Evolutionary conservation across 30 jellyfish, hydroid and myxozoan species (phyloP).

Genomic region (Hydractinia symbiolongicarpus): DNA sequence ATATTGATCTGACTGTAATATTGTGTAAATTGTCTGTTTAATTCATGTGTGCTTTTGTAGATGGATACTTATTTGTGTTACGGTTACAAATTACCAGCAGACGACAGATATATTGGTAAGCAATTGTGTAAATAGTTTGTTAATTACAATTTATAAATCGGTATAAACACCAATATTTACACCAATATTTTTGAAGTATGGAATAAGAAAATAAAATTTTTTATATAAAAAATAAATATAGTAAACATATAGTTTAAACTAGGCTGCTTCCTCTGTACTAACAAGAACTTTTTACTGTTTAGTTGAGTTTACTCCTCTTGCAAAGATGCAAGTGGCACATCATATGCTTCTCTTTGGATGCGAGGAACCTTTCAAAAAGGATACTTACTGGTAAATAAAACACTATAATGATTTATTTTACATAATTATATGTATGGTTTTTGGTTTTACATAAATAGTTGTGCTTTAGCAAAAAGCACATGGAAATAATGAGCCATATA

Average conservation of each 20-base stretch:
- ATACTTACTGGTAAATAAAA: constrained; percentile 53
- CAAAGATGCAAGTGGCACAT: constrained; percentile 95
- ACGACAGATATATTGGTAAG: constrained; percentile 51
- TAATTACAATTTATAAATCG: not conserved
- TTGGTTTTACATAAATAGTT: too few species aligned
- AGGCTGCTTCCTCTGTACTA: not conserved
- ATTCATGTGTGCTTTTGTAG: constrained; percentile 16
- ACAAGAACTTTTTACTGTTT: not conserved
- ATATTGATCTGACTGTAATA: too few species aligned
- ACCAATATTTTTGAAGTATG: too few species aligned
- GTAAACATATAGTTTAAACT: too few species aligned
- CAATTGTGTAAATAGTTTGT: not conserved
- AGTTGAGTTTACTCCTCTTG: constrained; percentile 77
- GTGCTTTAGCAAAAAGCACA: too few species aligned
- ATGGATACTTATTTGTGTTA: constrained; percentile 70
- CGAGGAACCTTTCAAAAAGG: constrained; percentile 52
- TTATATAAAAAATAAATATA: too few species aligned
- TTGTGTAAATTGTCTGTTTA: too few species aligned
- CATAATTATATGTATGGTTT: too few species aligned
- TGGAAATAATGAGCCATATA: too few species aligned
- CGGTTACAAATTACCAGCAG: constrained; percentile 47
- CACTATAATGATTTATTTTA: too few species aligned
- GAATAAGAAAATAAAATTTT: not conserved
- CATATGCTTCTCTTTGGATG: constrained; percentile 97
- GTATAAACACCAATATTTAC: too few species aligned